A percentile compares a stretch with the other conserved stretches of the same genome.
Evolutionary conservation across 2,888 invertebrate species (phyloP).

Genomic region (Fabriciana adippe): DNA sequence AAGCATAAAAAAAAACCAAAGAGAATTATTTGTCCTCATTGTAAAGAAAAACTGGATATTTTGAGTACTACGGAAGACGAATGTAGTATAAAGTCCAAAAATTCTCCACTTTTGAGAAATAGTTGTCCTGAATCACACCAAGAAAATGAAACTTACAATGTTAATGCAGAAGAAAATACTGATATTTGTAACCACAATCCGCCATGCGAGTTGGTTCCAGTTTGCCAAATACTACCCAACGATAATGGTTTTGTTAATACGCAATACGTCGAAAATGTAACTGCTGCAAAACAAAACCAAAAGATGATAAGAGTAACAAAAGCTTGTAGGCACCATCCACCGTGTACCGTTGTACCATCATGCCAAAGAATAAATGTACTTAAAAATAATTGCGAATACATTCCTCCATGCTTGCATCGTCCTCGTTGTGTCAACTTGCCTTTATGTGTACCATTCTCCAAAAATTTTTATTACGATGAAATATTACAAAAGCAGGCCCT

Average conservation of each 20-base stretch:
- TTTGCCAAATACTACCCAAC: slow-evolving; percentile 64
- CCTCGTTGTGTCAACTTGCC: slow-evolving; percentile 74
- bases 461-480: slow-evolving; percentile 59
- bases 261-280: slow-evolving; percentile 48
- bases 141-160: slow-evolving; percentile 40
- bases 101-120: slow-evolving; percentile 43
- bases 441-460: slow-evolving; percentile 64
- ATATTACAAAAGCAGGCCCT: slow-evolving; percentile 45
- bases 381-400: slow-evolving; percentile 67
- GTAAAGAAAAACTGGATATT: slow-evolving; percentile 63
- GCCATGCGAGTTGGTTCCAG: slow-evolving; percentile 63
- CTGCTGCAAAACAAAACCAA: slow-evolving; percentile 48
- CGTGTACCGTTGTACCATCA: slow-evolving; percentile 72
- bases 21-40: slow-evolving; percentile 63
- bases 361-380: slow-evolving; percentile 68
- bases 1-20: slow-evolving; percentile 49
- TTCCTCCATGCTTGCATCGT: slow-evolving; percentile 68
- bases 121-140: slow-evolving; percentile 15
- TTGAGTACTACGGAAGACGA: slow-evolving; percentile 60
- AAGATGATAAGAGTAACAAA: slow-evolving; percentile 67
- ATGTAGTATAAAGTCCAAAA: slow-evolving; percentile 46
- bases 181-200: slow-evolving; percentile 61
- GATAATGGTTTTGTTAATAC: slow-evolving; percentile 47
- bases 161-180: slow-evolving; percentile 41
- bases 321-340: slow-evolving; percentile 73